A percentile compares a stretch with the other conserved stretches of the same genome.
Conservation (phyloP, 2,888 invertebrate species). For the Ditula angustiorana region DNA sequence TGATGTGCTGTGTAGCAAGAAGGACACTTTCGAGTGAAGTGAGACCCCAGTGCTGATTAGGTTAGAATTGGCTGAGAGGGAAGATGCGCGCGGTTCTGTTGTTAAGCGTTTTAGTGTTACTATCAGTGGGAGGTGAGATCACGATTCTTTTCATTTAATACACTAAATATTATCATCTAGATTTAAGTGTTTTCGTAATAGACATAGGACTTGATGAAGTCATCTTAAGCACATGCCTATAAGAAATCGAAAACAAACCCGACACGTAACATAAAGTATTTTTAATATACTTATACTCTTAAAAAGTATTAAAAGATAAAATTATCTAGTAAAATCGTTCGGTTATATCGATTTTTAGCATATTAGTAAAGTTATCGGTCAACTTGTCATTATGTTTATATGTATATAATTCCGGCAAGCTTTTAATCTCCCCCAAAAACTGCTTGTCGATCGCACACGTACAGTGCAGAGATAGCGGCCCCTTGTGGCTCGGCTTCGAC, state of each 20-base stretch:
- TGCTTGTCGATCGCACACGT: not conserved
- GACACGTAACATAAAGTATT: no score
- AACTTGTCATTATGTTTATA: not conserved
- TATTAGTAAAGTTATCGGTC: not conserved
- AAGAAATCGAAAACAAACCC: no score
- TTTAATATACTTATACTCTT: no score
- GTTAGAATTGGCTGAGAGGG: slow-evolving; percentile 38
- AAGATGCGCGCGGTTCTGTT: slow-evolving; percentile 60
- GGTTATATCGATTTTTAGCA: not conserved
- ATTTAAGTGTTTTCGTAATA: not conserved
- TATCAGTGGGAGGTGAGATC: slow-evolving; percentile 66
- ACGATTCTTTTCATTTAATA: slow-evolving; percentile 2
- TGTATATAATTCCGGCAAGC: not conserved
- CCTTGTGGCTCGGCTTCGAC: slow-evolving; percentile 1
- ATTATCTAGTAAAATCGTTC: not conserved
- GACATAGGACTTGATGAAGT: no score
- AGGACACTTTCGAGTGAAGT: slow-evolving; percentile 50
- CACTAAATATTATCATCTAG: not conserved
- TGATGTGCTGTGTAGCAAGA: slow-evolving; percentile 48
- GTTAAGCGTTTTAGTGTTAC: slow-evolving; percentile 55
- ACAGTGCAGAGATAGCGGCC: not conserved
- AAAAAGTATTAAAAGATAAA: not conserved
- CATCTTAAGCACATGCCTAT: no score
- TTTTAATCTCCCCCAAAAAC: slow-evolving; percentile 1
- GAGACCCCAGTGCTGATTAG: slow-evolving; percentile 46